A percentile compares a stretch with the other conserved stretches of the same genome.
phyloP scores from a whole-genome alignment of 2,113 vertebrate species.

The Vulpes vulpes region DNA sequence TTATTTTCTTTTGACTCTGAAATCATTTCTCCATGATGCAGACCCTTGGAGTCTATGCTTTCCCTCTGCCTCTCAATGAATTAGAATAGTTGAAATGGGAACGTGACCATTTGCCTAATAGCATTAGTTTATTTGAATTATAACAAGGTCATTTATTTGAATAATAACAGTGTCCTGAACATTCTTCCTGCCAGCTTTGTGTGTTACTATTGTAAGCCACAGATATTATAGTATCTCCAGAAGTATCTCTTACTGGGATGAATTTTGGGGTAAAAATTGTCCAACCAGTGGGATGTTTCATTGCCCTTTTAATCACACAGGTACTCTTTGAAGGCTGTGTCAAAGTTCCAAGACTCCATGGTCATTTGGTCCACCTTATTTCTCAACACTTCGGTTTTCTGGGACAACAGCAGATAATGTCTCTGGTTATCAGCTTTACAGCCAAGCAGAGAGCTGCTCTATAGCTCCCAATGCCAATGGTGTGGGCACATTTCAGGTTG shows the following conservation, averaged over 20 bases:
- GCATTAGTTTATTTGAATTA: slow-evolving; percentile 15
- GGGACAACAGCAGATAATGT: background rate
- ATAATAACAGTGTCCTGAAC: background rate
- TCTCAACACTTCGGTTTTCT: background rate
- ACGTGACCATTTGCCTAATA: background rate
- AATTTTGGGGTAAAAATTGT: background rate
- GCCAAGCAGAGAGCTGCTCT: background rate
- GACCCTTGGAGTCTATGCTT: background rate
- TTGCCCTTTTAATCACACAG: background rate
- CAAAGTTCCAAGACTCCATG: background rate
- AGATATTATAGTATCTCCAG: background rate
- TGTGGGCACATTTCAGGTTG: background rate
- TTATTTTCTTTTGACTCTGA: slow-evolving; percentile 52
- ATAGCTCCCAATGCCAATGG: background rate
- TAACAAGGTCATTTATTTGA: background rate
- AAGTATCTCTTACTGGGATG: background rate
- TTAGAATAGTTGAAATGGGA: slow-evolving; percentile 20
- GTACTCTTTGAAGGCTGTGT: background rate
- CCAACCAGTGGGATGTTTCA: background rate
- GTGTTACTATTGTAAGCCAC: background rate
- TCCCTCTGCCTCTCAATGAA: background rate
- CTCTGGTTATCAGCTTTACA: background rate
- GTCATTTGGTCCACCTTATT: background rate
- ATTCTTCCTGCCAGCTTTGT: background rate
- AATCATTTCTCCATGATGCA: background rate